Percentiles rank a stretch among this genome's conserved stretches.
phyloP scores from a whole-genome alignment of 2,797 vertebrate species.

The Ammospiza maritima region DNA sequence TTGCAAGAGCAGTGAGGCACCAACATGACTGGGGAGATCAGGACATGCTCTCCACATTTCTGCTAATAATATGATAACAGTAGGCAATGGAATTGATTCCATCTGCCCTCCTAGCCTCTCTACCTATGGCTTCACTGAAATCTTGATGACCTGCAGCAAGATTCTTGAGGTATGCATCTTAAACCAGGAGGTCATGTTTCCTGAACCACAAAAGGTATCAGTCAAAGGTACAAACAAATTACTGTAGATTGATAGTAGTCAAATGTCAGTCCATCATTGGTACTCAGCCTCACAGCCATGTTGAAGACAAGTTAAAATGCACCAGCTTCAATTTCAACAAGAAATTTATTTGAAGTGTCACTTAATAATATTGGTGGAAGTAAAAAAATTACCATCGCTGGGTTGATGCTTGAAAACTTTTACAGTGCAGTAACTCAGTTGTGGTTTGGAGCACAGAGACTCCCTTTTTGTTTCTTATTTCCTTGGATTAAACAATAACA shows the following conservation, averaged over 20 bases:
- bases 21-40: not conserved
- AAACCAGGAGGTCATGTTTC: not conserved
- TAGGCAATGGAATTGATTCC: not conserved
- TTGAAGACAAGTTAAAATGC: not conserved
- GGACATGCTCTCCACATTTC: not conserved
- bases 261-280: not conserved
- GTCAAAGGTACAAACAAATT: not conserved
- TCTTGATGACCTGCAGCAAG: not conserved
- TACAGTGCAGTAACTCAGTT: not conserved
- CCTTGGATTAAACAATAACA: not conserved
- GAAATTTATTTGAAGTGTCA: not conserved
- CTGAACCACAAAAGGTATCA: not conserved
- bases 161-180: not conserved
- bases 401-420: not conserved
- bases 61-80: not conserved
- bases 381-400: not conserved
- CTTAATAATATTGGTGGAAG: not conserved
- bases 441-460: not conserved
- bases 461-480: not conserved
- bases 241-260: not conserved
- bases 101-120: not conserved
- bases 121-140: not conserved
- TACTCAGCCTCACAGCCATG: not conserved
- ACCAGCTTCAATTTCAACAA: not conserved
- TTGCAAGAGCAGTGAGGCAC: not conserved